A percentile compares a stretch with the other conserved stretches of the same genome.
These are phyloP conservation scores for Ctenochaetus hawaiiensis DNA, from an alignment of 2,797 vertebrate genomes.

Conservation along the genomic window DNA sequence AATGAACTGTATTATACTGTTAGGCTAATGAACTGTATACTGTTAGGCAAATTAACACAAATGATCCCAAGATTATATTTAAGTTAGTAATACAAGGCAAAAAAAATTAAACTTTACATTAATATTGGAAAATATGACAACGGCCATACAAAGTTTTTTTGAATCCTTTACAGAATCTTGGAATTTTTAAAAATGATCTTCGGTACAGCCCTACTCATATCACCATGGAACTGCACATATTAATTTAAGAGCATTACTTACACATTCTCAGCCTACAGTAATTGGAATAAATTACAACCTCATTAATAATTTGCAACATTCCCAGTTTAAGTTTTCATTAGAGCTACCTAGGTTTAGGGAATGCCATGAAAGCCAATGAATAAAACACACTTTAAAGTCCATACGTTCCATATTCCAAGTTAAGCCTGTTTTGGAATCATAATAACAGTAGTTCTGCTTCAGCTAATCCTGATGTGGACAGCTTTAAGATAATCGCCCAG, in stretches of 20 bases:
- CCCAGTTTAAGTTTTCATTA: conserved; percentile 26
- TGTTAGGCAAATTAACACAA: no score
- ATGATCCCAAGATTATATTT: no score
- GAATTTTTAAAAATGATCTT: no score
- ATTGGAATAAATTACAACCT: conserved; percentile 67
- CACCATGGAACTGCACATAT: conserved; percentile 15
- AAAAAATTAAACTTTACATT: no score
- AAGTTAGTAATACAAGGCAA: no score
- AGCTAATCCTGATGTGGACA: conserved; percentile 74
- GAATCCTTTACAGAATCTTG: no score
- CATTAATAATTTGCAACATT: conserved; percentile 72
- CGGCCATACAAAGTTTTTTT: no score
- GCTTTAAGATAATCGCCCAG: conserved; percentile 68
- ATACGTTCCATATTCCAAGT: conserved; percentile 59
- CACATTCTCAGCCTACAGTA: conserved; percentile 38
- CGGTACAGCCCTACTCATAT: not conserved
- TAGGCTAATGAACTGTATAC: no score
- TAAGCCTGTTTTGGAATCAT: conserved; percentile 70
- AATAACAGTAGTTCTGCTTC: conserved; percentile 64
- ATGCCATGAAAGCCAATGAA: not conserved
- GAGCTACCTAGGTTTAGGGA: conserved; percentile 38
- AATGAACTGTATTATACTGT: no score
- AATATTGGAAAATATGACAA: no score
- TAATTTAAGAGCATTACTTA: conserved; percentile 64
- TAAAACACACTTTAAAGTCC: conserved; percentile 30